Percentiles rank a stretch among this genome's conserved stretches.
Conservation (phyloP, 2,113 vertebrate species). For the Thinocorus orbignyianus region DNA sequence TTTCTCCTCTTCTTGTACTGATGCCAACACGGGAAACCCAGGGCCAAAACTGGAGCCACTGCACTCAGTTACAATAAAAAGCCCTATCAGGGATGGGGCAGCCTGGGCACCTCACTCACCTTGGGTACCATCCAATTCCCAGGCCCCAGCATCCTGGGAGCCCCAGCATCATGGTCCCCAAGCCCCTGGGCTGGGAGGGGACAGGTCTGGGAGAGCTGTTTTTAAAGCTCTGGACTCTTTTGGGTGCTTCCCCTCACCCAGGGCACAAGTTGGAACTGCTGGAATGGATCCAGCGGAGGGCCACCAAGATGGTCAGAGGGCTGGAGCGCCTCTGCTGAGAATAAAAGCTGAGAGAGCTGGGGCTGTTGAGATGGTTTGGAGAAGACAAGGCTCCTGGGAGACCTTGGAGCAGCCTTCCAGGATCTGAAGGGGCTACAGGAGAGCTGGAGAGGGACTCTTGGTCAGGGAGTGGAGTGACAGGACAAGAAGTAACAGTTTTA, state of each 20-base stretch:
- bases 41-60: background rate
- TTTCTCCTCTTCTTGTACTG: rapidly evolving
- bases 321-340: too few species aligned
- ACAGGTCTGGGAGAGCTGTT: background rate
- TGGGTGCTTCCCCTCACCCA: background rate
- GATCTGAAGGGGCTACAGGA: too few species aligned
- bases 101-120: background rate
- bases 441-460: too few species aligned
- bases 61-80: rapidly evolving
- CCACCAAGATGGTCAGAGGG: too few species aligned
- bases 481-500: too few species aligned
- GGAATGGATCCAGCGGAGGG: too few species aligned
- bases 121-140: background rate
- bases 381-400: too few species aligned
- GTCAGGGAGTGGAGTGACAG: too few species aligned
- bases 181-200: background rate
- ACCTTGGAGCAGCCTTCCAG: too few species aligned
- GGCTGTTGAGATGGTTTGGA: too few species aligned
- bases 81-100: background rate
- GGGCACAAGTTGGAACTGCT: too few species aligned
- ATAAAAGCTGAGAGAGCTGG: too few species aligned
- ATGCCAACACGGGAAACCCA: background rate
- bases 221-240: background rate
- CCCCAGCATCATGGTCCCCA: background rate
- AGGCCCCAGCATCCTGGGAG: background rate